phyloP scores from a whole-genome alignment of 92 coral and sea anemone species.

The Umimayanthus chanpuru region DNA sequence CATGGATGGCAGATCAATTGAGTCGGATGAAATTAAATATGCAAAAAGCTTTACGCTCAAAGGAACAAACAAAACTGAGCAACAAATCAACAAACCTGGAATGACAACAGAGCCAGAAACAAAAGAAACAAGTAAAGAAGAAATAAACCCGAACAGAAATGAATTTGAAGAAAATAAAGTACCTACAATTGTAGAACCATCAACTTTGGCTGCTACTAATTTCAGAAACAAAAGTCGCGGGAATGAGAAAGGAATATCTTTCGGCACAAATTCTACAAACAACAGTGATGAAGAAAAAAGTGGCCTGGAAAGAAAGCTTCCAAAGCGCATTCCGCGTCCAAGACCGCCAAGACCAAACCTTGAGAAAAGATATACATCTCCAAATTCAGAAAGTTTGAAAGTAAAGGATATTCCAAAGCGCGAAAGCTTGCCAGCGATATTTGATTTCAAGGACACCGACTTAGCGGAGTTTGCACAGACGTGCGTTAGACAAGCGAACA shows the following conservation, averaged over 20 bases:
- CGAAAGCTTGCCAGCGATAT: slow-evolving; percentile 25
- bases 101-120: slow-evolving; percentile 4
- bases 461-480: slow-evolving; percentile 32
- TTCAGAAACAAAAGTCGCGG: background rate
- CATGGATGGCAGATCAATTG: background rate
- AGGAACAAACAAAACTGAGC: slow-evolving; percentile 22
- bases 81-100: slow-evolving; percentile 36
- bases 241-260: background rate
- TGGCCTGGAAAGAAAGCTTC: background rate
- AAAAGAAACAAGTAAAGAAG: slow-evolving; percentile 3
- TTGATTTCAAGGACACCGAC: slow-evolving; percentile 26
- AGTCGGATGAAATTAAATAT: slow-evolving; percentile 28
- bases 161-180: slow-evolving; percentile 13
- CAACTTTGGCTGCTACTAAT: background rate
- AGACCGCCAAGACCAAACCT: slow-evolving; percentile 30
- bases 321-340: slow-evolving; percentile 1
- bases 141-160: background rate
- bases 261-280: background rate
- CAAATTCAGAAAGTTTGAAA: slow-evolving; percentile 29
- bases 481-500: slow-evolving; percentile 26
- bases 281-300: slow-evolving; percentile 35
- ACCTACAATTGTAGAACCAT: background rate
- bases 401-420: background rate
- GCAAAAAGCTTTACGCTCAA: slow-evolving; percentile 14
- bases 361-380: slow-evolving; percentile 17